Conservation (phyloP, 1,140 invertebrate genomes). For the Heterodera carotae region DNA sequence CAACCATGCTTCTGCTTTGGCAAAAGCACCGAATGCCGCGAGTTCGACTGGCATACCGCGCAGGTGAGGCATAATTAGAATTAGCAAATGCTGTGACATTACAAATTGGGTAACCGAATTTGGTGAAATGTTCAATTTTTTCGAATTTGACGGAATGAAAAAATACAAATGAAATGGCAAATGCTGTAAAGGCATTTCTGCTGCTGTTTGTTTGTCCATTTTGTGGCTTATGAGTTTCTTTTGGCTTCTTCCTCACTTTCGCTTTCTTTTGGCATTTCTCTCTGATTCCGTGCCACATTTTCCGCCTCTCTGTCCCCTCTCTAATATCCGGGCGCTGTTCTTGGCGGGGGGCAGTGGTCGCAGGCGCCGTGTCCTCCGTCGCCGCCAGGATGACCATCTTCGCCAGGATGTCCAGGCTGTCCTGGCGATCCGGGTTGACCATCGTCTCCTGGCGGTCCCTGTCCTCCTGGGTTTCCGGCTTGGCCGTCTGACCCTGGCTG, state of each 20-base stretch:
- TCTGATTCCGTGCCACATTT: no score
- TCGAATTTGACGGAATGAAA: no score
- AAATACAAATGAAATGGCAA: no score
- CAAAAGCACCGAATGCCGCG: conserved; percentile 75
- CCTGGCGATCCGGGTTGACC: conserved; percentile 26
- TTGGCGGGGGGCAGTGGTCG: conserved; percentile 47
- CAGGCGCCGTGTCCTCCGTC: conserved; percentile 47
- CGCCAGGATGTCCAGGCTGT: conserved; percentile 10
- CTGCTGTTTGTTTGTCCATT: no score
- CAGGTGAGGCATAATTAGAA: no score
- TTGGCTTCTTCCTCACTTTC: not conserved
- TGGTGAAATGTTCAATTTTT: not conserved
- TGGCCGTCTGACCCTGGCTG: conserved; percentile 32
- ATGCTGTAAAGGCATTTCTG: no score
- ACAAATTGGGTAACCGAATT: not conserved
- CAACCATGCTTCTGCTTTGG: conserved; percentile 88
- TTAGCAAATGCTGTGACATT: no score
- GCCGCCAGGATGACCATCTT: conserved; percentile 10
- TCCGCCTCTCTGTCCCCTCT: not conserved
- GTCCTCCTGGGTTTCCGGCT: conserved; percentile 31
- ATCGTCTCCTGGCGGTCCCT: conserved; percentile 36
- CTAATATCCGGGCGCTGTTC: conserved; percentile 40
- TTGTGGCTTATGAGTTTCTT: no score
- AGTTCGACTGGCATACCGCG: conserved; percentile 70
- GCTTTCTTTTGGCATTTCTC: not conserved